A percentile compares a stretch with the other conserved stretches of the same genome.
Conservation (phyloP, 2,888 invertebrate species). For the Lathronympha strigana region DNA sequence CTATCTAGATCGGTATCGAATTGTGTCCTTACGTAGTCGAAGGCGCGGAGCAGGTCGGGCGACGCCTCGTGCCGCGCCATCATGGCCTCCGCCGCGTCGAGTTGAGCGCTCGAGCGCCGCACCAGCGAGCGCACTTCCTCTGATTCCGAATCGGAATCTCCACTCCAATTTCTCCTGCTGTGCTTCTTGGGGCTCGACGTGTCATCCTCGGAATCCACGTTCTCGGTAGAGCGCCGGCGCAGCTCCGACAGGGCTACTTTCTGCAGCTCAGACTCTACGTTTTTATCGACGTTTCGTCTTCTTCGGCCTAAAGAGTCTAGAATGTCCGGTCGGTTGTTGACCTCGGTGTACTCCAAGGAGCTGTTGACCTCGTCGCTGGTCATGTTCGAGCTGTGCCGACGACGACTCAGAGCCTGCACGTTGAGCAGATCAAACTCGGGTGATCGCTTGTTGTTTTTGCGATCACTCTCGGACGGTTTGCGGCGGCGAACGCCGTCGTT, state of each 20-base stretch:
- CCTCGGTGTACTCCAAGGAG: constrained; percentile 78
- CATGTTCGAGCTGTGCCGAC: constrained; percentile 77
- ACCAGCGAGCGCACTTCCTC: constrained; percentile 87
- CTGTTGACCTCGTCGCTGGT: constrained; percentile 81
- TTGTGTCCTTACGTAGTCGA: constrained; percentile 80
- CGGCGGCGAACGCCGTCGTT: constrained; percentile 72
- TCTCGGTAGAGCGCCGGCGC: constrained; percentile 74
- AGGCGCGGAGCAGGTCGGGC: constrained; percentile 76
- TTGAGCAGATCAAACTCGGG: constrained; percentile 77
- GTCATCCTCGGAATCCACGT: constrained; percentile 71
- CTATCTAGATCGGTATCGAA: constrained; percentile 75
- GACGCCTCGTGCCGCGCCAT: constrained; percentile 78
- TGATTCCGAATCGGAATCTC: constrained; percentile 86
- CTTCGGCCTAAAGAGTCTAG: constrained; percentile 73
- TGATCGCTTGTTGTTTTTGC: constrained; percentile 73
- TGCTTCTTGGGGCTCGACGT: constrained; percentile 72
- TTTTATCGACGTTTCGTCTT: constrained; percentile 60
- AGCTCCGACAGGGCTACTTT: constrained; percentile 73
- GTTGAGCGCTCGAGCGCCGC: constrained; percentile 85
- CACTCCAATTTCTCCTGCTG: constrained; percentile 64
- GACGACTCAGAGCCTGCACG: constrained; percentile 71
- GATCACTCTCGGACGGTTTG: constrained; percentile 69
- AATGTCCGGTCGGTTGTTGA: constrained; percentile 78
- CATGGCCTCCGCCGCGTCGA: constrained; percentile 85
- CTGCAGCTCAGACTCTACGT: constrained; percentile 68